Evolutionary conservation across 2,113 vertebrate genomes (phyloP).

Genomic region (Bostrychus sinensis): DNA sequence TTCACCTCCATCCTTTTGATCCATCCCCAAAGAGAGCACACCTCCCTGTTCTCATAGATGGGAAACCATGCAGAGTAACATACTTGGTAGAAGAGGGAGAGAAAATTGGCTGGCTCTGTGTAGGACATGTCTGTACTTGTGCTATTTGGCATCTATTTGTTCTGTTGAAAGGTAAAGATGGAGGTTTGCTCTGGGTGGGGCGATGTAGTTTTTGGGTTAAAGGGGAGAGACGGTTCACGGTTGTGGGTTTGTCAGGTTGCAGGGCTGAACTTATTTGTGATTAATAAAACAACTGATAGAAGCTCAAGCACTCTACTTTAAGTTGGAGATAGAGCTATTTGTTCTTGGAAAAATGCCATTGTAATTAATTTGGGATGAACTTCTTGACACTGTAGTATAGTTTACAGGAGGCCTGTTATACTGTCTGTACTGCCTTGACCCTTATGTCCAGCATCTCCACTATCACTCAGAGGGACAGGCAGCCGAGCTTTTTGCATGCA

Average conservation of each 20-base stretch:
- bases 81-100: slow-evolving; percentile 15
- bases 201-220: slow-evolving; percentile 55
- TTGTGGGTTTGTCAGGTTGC: slow-evolving; percentile 62
- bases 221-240: slow-evolving; percentile 54
- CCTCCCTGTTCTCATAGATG: slow-evolving; percentile 29
- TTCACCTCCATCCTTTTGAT: slow-evolving; percentile 24
- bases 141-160: slow-evolving; percentile 48
- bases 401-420: slow-evolving; percentile 51
- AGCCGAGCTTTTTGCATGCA: slow-evolving; percentile 41
- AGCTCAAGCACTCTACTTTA: slow-evolving; percentile 51
- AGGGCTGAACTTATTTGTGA: slow-evolving; percentile 68
- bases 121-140: slow-evolving; percentile 16
- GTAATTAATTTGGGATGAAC: slow-evolving; percentile 58
- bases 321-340: slow-evolving; percentile 66
- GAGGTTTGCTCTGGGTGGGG: slow-evolving; percentile 22
- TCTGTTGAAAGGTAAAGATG: slow-evolving; percentile 15
- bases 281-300: slow-evolving; percentile 78
- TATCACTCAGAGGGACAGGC: slow-evolving; percentile 43
- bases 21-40: slow-evolving; percentile 31
- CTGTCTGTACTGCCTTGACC: slow-evolving; percentile 18
- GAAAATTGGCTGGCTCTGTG: slow-evolving; percentile 31
- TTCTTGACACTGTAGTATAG: slow-evolving; percentile 38
- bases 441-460: slow-evolving; percentile 32
- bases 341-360: slow-evolving; percentile 46
- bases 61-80: slow-evolving; percentile 43